Base-by-base conservation (phyloP, 2,888 invertebrate species). In the Horisme vitalbata region DNA sequence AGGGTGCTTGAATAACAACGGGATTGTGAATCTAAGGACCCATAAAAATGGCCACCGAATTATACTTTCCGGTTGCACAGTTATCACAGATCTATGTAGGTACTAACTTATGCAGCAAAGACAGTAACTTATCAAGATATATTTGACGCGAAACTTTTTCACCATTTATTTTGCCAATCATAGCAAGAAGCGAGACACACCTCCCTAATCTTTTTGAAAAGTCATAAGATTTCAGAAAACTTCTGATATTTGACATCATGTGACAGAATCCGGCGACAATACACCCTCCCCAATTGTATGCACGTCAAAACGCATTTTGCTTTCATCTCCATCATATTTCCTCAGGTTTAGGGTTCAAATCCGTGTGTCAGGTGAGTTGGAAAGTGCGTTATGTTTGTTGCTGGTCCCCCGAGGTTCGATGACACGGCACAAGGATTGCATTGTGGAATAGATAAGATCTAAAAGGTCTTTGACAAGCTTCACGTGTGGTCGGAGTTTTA, bases 361-460 rank as follows among this genome's bases (percentile, higher is more conserved):
- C 71, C 1, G 52, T 11, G 30, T 45, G 41, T 9, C 30, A 34
- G 14, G 18, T 47, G 44, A 49, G 47, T 64, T 58, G 27, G 13
- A 12, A 11, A 39, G 41, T 12, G 8, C 21, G 41, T 38, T 37
- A 43, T 32, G 45, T 45, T 58, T 59, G 61, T 41, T 34, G 33
- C 45, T 32, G 45, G 56, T 71, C 70, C 66, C 69, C 51, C 26
- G 65, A 65, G 68, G 69, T 69, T 71, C 65, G 72, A 71, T 63
- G 68, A 63, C 63, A 57, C 57, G 55, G 56, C 48, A 70, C 61
- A 67, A 67, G 62, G 67, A 57, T 62, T 63, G 68, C 61, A 71
- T 76, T 79, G 76, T 79, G 66, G 61, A 53, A 73, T 75, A 79
- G 83, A 83, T 81, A 81, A 67, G 60, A 81, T 82, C 83, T 62